Evolutionary conservation across 2,888 invertebrate species (phyloP).

Genomic region (Tipula helvola): DNA sequence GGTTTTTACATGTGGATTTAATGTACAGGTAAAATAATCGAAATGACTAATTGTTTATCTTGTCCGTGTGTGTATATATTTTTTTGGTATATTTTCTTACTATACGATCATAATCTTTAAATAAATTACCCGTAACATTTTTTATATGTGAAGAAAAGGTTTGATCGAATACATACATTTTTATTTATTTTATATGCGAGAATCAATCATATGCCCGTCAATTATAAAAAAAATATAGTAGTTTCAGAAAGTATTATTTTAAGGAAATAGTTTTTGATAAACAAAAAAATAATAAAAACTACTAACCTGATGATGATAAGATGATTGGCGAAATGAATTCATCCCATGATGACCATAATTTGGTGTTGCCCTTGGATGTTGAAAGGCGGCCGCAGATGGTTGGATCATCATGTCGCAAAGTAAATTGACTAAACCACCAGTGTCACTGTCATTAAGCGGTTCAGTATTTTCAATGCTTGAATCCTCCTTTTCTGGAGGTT

Average conservation of each 20-base stretch:
- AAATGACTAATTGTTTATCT: conserved; percentile 7
- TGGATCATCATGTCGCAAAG: conserved; percentile 31
- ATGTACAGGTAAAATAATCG: conserved; percentile 1
- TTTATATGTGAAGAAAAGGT: not conserved
- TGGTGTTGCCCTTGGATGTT: conserved; percentile 22
- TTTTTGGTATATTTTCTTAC: not conserved
- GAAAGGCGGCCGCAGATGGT: conserved; percentile 31
- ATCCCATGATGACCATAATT: conserved; percentile 19
- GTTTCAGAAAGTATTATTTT: not conserved
- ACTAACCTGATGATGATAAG: conserved; percentile 17
- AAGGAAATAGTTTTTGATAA: not conserved
- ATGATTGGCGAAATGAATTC: conserved; percentile 19
- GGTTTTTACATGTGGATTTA: not conserved
- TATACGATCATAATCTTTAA: not conserved
- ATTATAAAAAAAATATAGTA: not conserved
- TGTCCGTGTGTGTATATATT: not conserved
- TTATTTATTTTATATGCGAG: not conserved
- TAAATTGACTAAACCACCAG: conserved; percentile 32
- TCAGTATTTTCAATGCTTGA: conserved; percentile 25
- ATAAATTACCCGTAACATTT: not conserved
- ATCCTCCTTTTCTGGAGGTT: conserved; percentile 16
- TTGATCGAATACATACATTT: not conserved
- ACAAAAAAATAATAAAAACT: not conserved
- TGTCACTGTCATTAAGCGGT: conserved; percentile 35
- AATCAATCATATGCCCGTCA: not conserved